Evolutionary conservation across 2,888 invertebrate genomes (phyloP).

Genomic region (Philhelius pedissequus): DNA sequence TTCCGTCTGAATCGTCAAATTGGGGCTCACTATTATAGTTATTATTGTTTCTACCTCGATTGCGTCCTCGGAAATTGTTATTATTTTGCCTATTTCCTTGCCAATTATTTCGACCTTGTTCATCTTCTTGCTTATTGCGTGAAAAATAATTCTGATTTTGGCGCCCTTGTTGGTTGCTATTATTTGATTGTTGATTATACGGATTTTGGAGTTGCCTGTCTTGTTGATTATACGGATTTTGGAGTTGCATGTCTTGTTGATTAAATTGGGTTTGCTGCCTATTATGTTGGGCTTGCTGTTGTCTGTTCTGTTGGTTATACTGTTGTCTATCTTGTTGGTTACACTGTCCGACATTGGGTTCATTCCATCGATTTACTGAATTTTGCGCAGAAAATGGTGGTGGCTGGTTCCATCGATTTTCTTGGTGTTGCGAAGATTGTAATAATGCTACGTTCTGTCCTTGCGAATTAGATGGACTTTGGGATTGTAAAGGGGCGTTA

Average conservation of each 20-base stretch:
- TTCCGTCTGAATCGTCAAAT: conserved; percentile 15
- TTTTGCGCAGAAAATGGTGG: conserved; percentile 42
- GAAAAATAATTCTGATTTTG: not conserved
- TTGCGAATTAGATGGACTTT: conserved; percentile 3
- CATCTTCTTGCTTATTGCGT: not conserved
- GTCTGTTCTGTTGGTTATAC: not conserved
- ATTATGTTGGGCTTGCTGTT: not conserved
- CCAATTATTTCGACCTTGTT: conserved; percentile 28
- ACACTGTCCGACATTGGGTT: not conserved
- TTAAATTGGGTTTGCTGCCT: conserved; percentile 30
- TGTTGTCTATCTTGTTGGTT: not conserved
- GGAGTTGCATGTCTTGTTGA: not conserved
- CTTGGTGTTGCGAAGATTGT: conserved; percentile 1
- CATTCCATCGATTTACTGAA: conserved; percentile 20
- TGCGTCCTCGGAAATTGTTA: conserved; percentile 13
- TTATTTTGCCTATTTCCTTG: conserved; percentile 10
- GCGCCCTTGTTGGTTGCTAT: not conserved
- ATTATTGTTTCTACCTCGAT: conserved; percentile 15
- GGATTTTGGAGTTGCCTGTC: conserved; percentile 3
- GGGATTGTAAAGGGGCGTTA: not conserved
- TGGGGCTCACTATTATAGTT: conserved; percentile 17
- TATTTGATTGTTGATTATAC: conserved; percentile 32
- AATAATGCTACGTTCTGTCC: not conserved
- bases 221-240: conserved; percentile 27
- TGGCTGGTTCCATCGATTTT: conserved; percentile 30